Evolutionary conservation across 2,113 vertebrate genomes (phyloP).

Genomic region (Crypturellus undulatus): DNA sequence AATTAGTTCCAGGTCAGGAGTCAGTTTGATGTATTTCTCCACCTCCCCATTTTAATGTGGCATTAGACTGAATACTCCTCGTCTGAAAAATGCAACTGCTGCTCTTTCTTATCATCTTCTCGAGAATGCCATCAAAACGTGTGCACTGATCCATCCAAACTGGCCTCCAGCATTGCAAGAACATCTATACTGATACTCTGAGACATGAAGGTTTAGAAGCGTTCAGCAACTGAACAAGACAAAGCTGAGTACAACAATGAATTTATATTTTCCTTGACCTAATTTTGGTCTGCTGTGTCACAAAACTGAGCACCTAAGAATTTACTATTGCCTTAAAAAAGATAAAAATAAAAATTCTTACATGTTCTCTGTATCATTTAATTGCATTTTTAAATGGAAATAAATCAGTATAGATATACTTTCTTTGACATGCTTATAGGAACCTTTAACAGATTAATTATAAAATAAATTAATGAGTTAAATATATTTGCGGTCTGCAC

Average conservation of each 20-base stretch:
- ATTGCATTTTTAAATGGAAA: constrained; percentile 13
- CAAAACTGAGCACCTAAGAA: background rate
- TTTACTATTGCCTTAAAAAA: background rate
- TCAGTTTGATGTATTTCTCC: background rate
- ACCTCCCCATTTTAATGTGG: background rate
- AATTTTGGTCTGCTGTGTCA: background rate
- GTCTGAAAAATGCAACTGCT: background rate
- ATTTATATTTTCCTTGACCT: background rate
- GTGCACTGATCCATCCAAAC: background rate
- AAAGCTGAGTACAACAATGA: background rate
- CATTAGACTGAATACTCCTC: background rate
- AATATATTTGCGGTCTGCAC: background rate
- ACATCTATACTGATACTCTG: background rate
- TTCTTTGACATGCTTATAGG: constrained; percentile 8
- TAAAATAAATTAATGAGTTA: constrained; percentile 41
- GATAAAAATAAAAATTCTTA: background rate
- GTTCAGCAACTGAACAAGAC: background rate
- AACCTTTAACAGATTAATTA: constrained; percentile 56
- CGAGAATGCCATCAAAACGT: background rate
- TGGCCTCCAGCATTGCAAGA: background rate
- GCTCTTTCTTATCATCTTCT: background rate
- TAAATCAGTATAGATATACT: background rate
- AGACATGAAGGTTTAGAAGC: background rate
- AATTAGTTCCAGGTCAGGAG: background rate
- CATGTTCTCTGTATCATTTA: constrained; percentile 14